Conservation (phyloP, 2,888 invertebrate genomes). For the Teleogryllus oceanicus region DNA sequence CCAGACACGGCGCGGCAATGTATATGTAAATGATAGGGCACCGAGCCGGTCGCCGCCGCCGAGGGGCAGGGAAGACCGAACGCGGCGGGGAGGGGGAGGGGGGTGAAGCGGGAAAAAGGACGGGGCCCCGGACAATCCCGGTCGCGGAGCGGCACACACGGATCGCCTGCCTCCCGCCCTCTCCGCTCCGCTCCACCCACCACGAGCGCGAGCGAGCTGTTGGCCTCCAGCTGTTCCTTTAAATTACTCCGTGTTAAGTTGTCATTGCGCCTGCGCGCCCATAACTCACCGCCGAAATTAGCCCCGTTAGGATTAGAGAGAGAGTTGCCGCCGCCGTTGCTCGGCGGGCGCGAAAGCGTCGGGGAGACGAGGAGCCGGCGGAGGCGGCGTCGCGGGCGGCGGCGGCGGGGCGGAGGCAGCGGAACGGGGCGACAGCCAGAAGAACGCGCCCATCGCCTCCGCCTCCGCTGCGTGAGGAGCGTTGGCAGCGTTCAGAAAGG, state of each 20-base stretch:
- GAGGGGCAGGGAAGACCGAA: background rate
- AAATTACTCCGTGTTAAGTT: constrained; percentile 18
- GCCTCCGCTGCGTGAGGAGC: background rate
- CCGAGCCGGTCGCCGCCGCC: background rate
- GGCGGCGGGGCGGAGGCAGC: background rate
- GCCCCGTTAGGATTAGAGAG: constrained; percentile 5
- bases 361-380: background rate
- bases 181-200: background rate
- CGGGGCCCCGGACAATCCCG: background rate
- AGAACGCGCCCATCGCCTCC: background rate
- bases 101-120: background rate
- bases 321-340: background rate
- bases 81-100: background rate
- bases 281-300: background rate
- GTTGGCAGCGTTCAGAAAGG: background rate
- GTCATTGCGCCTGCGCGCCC: constrained; percentile 4
- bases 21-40: constrained; percentile 9
- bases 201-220: background rate
- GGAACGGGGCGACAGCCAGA: background rate
- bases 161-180: background rate
- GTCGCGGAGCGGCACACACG: background rate
- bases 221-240: background rate
- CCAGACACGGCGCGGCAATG: constrained; percentile 10
- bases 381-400: background rate
- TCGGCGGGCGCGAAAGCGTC: background rate